Evolutionary conservation across 2,888 invertebrate species (phyloP).

Genomic region (Drosophila planitibia): DNA sequence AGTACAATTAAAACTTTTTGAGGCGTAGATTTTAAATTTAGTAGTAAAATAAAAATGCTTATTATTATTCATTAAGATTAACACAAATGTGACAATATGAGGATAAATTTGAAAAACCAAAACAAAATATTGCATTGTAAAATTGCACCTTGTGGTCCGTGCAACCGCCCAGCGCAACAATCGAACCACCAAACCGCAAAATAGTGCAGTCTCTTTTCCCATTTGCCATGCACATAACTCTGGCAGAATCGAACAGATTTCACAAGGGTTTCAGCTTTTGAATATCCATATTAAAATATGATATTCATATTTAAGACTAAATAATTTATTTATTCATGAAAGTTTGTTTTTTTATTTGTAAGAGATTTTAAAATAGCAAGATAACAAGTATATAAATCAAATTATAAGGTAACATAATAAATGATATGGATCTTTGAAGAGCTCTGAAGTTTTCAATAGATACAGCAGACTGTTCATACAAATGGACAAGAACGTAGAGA

Average conservation of each 20-base stretch:
- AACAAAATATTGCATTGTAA: conserved; percentile 22
- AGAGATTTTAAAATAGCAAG: neutral
- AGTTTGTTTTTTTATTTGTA: neutral
- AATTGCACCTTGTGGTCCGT: conserved; percentile 24
- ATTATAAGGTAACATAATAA: neutral
- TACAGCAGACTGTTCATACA: neutral
- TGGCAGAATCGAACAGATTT: neutral
- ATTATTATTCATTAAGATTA: neutral
- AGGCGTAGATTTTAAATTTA: neutral
- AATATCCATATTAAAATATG: neutral
- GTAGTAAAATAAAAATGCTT: conserved; percentile 26
- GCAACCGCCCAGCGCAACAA: conserved; percentile 34
- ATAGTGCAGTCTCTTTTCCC: conserved; percentile 11
- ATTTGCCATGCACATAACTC: neutral
- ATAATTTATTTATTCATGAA: neutral
- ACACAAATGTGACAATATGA: neutral
- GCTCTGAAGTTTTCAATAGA: neutral
- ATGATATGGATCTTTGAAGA: neutral
- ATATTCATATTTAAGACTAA: neutral
- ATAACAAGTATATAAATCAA: neutral
- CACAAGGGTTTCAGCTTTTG: neutral
- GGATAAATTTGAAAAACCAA: neutral
- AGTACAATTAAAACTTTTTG: conserved; percentile 66
- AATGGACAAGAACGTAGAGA: conserved; percentile 32
- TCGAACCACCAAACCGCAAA: conserved; percentile 47